A percentile compares a stretch with the other conserved stretches of the same genome.
These are phyloP conservation scores for Lutjanus campechanus DNA, from an alignment of 2,797 vertebrate species.

Conservation along the genomic window DNA sequence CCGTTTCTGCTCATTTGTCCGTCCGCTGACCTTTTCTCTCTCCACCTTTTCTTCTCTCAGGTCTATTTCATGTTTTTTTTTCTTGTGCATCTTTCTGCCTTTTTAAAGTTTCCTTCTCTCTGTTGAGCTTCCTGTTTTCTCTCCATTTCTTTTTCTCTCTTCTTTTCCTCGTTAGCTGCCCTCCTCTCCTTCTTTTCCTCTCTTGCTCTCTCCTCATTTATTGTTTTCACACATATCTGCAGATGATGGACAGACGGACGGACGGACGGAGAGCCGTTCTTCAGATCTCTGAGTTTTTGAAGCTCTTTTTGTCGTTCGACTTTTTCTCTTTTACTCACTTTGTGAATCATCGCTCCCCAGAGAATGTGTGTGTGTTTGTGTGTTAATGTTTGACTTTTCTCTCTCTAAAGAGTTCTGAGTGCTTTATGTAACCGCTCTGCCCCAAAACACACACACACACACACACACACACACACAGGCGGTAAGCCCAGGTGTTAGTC, in stretches of 20 bases:
- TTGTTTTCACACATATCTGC: background rate
- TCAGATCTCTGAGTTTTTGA: constrained; percentile 38
- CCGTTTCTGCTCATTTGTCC: constrained; percentile 5
- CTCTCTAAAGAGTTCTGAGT: constrained; percentile 51
- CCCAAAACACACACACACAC: constrained; percentile 16
- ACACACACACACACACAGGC: constrained; percentile 31
- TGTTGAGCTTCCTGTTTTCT: background rate
- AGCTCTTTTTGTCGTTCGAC: constrained; percentile 31
- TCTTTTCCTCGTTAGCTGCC: background rate
- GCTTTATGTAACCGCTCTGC: constrained; percentile 49
- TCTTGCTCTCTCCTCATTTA: background rate
- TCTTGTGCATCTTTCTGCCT: background rate
- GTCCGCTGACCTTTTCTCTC: constrained; percentile 5
- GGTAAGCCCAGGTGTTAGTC: constrained; percentile 35
- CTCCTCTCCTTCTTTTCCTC: background rate
- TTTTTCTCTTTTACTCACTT: constrained; percentile 46
- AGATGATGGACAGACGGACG: background rate
- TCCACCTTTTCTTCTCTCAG: background rate
- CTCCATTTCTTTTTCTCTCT: background rate
- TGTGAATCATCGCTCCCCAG: constrained; percentile 56
- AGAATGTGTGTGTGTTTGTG: constrained; percentile 11
- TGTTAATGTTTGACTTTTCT: constrained; percentile 25
- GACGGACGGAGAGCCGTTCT: background rate
- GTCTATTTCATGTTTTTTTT: no score
- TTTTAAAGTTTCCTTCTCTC: background rate